These are phyloP conservation scores for Acrobasis consociella DNA, from an alignment of 2,888 invertebrate species.

Conservation along the genomic window DNA sequence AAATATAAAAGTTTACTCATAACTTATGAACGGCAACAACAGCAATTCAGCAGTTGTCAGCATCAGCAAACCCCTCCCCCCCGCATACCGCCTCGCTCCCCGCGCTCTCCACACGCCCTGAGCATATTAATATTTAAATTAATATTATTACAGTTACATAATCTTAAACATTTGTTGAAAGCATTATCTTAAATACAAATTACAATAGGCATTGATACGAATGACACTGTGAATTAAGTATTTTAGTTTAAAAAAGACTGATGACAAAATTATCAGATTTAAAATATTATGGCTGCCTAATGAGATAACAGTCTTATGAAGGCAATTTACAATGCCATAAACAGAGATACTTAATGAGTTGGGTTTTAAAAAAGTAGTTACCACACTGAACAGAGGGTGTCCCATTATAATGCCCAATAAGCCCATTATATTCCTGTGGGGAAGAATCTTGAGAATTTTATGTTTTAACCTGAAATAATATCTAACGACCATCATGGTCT, in stretches of 20 bases:
- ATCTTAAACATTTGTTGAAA: constrained; percentile 26
- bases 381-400: constrained; percentile 58
- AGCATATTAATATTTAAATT: constrained; percentile 78
- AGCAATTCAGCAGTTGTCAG: constrained; percentile 81
- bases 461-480: constrained; percentile 69
- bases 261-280: constrained; percentile 1
- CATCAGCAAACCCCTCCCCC: constrained; percentile 73
- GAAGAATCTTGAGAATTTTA: constrained; percentile 58
- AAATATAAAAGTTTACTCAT: constrained; percentile 80
- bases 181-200: constrained; percentile 21
- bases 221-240: background rate
- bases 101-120: constrained; percentile 78
- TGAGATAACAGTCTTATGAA: constrained; percentile 20
- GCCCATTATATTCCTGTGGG: constrained; percentile 62
- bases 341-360: constrained; percentile 41
- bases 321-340: constrained; percentile 26
- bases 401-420: constrained; percentile 69
- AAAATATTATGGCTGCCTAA: background rate
- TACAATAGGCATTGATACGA: constrained; percentile 25
- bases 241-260: background rate
- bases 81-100: constrained; percentile 75
- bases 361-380: constrained; percentile 57
- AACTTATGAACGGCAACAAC: constrained; percentile 81
- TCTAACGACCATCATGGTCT: constrained; percentile 52
- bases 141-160: constrained; percentile 53